Percentiles rank a stretch among this genome's conserved stretches.
Conservation (phyloP, 2,797 vertebrate genomes). For the Hydrocynus forskahlii region DNA sequence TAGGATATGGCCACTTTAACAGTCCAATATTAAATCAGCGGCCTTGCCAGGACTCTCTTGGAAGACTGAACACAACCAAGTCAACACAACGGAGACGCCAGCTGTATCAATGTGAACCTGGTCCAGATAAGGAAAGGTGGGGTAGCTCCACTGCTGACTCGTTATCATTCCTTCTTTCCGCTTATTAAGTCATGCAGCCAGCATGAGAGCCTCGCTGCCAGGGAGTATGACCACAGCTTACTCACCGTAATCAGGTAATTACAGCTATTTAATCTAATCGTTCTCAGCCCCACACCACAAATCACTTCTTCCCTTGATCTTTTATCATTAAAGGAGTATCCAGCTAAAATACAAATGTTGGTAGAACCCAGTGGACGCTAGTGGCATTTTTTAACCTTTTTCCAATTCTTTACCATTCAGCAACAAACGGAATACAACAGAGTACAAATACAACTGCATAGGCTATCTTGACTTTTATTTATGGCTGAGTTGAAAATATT, state of each 20-base stretch:
- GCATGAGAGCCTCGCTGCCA: conserved; percentile 59
- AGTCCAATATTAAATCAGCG: neutral
- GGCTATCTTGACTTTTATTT: too few relatives aligned
- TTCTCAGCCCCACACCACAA: conserved; percentile 65
- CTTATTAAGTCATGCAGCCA: conserved; percentile 67
- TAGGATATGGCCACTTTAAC: neutral
- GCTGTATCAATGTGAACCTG: conserved; percentile 58
- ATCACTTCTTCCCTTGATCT: conserved; percentile 61
- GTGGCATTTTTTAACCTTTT: neutral
- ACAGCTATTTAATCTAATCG: conserved; percentile 68
- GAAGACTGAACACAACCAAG: neutral
- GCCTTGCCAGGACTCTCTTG: neutral
- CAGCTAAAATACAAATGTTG: conserved; percentile 34
- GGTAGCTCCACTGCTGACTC: conserved; percentile 59
- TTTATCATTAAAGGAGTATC: conserved; percentile 43
- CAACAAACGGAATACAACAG: too few relatives aligned
- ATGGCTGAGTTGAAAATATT: too few relatives aligned
- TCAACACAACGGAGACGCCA: conserved; percentile 20
- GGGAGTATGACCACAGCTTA: conserved; percentile 60
- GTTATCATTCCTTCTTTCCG: conserved; percentile 64
- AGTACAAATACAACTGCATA: too few relatives aligned
- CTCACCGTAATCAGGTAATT: conserved; percentile 67
- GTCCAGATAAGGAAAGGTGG: conserved; percentile 63
- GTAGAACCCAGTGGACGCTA: neutral
- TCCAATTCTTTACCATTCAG: too few relatives aligned